Base-by-base conservation (phyloP, 2,797 vertebrate species). In the Lithobates sylvaticus region DNA sequence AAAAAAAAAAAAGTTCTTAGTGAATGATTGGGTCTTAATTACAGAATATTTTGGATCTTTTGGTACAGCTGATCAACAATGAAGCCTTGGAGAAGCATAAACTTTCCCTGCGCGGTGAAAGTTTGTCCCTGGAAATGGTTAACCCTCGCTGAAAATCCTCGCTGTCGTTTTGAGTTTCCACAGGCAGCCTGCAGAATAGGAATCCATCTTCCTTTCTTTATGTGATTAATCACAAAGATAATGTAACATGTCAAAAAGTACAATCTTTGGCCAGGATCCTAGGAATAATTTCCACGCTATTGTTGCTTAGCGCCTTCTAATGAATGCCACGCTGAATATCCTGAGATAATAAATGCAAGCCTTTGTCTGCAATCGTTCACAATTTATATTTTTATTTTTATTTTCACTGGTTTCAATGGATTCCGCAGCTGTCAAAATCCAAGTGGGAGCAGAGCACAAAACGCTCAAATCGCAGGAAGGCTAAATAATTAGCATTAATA, bases 241-340 rank as follows among this genome's bases (percentile, higher is more conserved):
- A 73, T 83, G 81, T 50, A 77, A 81, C 12, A 39, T 73, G 54
- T 81, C 50, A 79, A 79, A 83, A 87, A 79, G 47, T 79, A 83
- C 76, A 83, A 77, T 77, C 74, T 83, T 83, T 87, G 86, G 76
- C 81, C 69, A 42, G 58, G 81, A 67, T 87, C 81, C 70, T 87
- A 83, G 86, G 83, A 83, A 78, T 84, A 74, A 83, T 83, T 87
- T 83, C 70, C 47, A 47, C 47, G 47, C 74, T 75, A 79, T 87
- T 87, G 86, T 84, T 83, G 21, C 70, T 32, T 39, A 8, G 77
- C 76, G 44, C 36, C 36, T 76, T n/a, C 73, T 76, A 42, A 21
- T 87, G 85, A 83, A 83, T 83, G 54, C 58, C 16, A 58, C 54
- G 27, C 50, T 78, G 81, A 78, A 68, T 78, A 75, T 67, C 71